These are phyloP conservation scores for Columba guinea DNA, from an alignment of 2,797 vertebrate genomes.

Conservation along the genomic window DNA sequence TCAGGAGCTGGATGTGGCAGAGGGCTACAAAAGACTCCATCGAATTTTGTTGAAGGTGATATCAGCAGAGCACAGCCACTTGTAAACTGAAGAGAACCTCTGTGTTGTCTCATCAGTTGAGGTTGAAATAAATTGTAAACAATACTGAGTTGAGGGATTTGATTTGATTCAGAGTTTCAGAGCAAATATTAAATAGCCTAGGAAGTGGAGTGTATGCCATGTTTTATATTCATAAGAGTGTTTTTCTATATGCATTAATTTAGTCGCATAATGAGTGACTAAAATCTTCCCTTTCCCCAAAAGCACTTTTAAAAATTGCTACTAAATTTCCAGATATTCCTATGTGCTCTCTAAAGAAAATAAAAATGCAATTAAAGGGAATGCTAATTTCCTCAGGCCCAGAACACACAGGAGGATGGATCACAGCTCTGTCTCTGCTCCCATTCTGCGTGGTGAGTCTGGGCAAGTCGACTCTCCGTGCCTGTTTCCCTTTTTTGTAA, in stretches of 20 bases:
- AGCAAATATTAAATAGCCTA: constrained; percentile 45
- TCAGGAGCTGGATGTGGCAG: background rate
- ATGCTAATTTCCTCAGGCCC: constrained; percentile 33
- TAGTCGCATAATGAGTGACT: constrained; percentile 45
- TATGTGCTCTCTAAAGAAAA: constrained; percentile 36
- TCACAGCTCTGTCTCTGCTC: background rate
- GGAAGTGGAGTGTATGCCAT: background rate
- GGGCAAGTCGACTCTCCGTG: background rate
- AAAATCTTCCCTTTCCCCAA: constrained; percentile 64
- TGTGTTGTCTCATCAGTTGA: background rate
- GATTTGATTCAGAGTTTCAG: constrained; percentile 44
- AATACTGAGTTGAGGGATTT: constrained; percentile 27
- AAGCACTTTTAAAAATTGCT: constrained; percentile 61
- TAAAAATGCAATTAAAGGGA: constrained; percentile 53
- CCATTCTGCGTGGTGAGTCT: background rate
- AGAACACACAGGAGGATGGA: background rate
- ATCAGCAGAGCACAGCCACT: background rate
- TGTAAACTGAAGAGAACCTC: background rate
- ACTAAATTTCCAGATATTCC: constrained; percentile 52
- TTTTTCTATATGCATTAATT: constrained; percentile 54
- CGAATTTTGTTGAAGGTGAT: background rate
- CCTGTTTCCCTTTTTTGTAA: background rate
- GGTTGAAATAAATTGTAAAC: constrained; percentile 51
- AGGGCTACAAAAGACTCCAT: background rate
- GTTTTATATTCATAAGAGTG: constrained; percentile 55